Conservation (phyloP, 2,888 invertebrate genomes). For the Ochropleura leucogaster region DNA sequence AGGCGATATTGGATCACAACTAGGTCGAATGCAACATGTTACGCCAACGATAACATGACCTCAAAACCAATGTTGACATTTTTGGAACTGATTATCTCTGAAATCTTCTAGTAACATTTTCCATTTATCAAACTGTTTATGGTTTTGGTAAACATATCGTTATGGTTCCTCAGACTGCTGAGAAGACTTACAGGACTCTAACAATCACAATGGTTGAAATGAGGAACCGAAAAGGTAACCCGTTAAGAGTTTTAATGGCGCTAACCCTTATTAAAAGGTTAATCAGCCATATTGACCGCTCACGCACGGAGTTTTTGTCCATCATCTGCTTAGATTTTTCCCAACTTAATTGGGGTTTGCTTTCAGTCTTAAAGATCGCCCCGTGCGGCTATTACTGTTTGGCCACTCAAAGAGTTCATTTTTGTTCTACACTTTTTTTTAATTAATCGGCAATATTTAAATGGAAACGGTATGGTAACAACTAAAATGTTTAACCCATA, state of each 20-base stretch:
- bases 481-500: background rate
- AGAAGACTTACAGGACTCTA: background rate
- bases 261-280: no score
- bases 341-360: no score
- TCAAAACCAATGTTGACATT: conserved; percentile 59
- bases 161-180: background rate
- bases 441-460: background rate
- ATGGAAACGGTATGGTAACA: background rate
- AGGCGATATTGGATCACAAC: conserved; percentile 53
- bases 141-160: background rate
- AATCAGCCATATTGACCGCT: no score
- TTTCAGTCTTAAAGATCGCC: no score
- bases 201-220: background rate
- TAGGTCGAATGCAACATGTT: conserved; percentile 51
- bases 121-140: conserved; percentile 10
- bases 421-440: background rate
- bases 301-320: background rate
- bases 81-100: conserved; percentile 54
- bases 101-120: conserved; percentile 44
- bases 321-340: no score
- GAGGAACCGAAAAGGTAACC: background rate
- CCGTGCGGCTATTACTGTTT: no score
- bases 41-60: conserved; percentile 52
- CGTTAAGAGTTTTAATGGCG: background rate
- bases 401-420: background rate